Evolutionary conservation across 2,888 invertebrate species (phyloP).

Genomic region (Idaea straminata): DNA sequence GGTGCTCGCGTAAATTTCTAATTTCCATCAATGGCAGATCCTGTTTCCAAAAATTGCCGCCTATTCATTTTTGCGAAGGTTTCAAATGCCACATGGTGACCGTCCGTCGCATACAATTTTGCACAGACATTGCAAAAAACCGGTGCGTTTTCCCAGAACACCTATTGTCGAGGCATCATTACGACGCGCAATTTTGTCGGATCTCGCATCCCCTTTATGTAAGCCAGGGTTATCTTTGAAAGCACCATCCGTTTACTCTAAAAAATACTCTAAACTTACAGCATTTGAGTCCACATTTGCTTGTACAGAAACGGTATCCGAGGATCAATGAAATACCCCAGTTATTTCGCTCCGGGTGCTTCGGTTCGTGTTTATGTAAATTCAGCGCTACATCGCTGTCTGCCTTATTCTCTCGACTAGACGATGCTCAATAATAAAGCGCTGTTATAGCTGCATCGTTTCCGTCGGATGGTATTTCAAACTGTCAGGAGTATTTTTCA

Average conservation of each 20-base stretch:
- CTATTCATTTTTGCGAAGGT: conserved; percentile 39
- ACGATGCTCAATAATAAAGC: conserved; percentile 34
- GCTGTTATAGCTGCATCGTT: conserved; percentile 40
- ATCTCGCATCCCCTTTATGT: conserved; percentile 74
- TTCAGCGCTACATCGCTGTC: conserved; percentile 50
- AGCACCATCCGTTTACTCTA: not conserved
- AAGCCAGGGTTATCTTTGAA: conserved; percentile 58
- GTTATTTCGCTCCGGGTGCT: conserved; percentile 65
- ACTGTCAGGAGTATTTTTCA: conserved; percentile 56
- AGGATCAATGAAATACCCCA: conserved; percentile 68
- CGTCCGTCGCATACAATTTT: conserved; percentile 59
- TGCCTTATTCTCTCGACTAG: conserved; percentile 25
- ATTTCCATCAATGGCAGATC: conserved; percentile 16
- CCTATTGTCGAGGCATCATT: conserved; percentile 68
- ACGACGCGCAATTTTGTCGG: conserved; percentile 71
- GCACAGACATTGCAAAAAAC: conserved; percentile 68
- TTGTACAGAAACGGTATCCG: conserved; percentile 27
- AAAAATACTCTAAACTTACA: conserved; percentile 26
- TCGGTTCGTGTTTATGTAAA: conserved; percentile 44
- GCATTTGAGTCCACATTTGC: conserved; percentile 26
- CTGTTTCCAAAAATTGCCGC: conserved; percentile 16
- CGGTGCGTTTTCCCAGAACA: conserved; percentile 64
- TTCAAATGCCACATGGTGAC: conserved; percentile 54
- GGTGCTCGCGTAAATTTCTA: not conserved
- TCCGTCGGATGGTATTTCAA: conserved; percentile 54